Percentiles rank a stretch among this genome's conserved stretches.
phyloP scores from a whole-genome alignment of 2,797 vertebrate species.

The Karalla daura region DNA sequence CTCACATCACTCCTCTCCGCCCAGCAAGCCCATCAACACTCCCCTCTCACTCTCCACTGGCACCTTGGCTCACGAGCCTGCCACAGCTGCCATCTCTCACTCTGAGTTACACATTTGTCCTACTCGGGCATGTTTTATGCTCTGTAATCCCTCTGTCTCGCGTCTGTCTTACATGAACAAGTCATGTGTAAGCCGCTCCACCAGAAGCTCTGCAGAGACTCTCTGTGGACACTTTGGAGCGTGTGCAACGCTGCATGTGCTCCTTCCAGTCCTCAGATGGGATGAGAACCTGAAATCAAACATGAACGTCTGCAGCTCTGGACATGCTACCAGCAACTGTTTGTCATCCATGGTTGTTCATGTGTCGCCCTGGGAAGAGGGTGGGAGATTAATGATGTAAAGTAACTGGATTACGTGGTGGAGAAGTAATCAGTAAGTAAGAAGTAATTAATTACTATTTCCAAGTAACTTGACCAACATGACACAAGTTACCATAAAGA shows the following conservation, averaged over 20 bases:
- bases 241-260: neutral
- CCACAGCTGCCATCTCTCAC: constrained; percentile 59
- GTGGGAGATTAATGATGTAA: no score
- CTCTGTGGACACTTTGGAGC: constrained; percentile 8
- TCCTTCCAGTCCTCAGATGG: neutral
- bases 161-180: constrained; percentile 50
- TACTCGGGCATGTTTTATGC: constrained; percentile 46
- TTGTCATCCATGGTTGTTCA: no score
- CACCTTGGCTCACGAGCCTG: constrained; percentile 57
- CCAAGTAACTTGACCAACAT: no score
- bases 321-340: no score
- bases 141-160: constrained; percentile 59
- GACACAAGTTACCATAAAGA: no score
- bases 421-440: no score
- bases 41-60: constrained; percentile 56
- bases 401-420: no score
- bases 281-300: constrained; percentile 1
- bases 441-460: no score
- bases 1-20: constrained; percentile 67
- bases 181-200: constrained; percentile 48
- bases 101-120: constrained; percentile 55
- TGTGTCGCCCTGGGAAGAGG: no score
- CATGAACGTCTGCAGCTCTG: neutral
- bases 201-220: constrained; percentile 35
- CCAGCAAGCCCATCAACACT: constrained; percentile 58